Conservation (phyloP, 2,888 invertebrate genomes). For the Mimachlamys varia region DNA sequence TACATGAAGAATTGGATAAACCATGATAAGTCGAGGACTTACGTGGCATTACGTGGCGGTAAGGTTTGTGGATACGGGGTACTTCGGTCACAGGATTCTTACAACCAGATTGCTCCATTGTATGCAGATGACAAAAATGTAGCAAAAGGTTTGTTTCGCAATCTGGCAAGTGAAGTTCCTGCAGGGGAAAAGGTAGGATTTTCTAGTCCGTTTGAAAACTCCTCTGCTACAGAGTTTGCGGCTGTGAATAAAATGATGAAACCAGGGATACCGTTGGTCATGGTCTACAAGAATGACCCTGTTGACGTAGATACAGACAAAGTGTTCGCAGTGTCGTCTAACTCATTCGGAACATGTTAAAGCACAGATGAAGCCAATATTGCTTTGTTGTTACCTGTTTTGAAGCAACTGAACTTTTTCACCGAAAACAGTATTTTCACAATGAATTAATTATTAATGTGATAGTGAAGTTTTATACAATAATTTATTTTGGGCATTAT, state of each 20-base stretch:
- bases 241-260: conserved; percentile 11
- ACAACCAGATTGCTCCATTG: background rate
- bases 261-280: background rate
- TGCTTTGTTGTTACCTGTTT: too few relatives aligned
- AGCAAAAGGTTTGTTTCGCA: background rate
- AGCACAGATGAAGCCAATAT: background rate
- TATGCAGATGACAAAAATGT: background rate
- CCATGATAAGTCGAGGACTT: background rate
- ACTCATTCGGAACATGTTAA: background rate
- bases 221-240: background rate
- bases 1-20: background rate
- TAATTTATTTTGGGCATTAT: too few relatives aligned
- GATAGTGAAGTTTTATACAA: too few relatives aligned
- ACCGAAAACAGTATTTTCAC: too few relatives aligned
- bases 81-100: background rate
- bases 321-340: background rate
- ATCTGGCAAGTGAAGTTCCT: background rate
- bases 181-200: background rate
- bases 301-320: background rate
- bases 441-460: too few relatives aligned
- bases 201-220: background rate
- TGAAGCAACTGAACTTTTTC: too few relatives aligned
- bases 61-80: background rate
- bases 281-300: background rate
- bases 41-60: background rate